Evolutionary conservation across 2,888 invertebrate species (phyloP), one percentile per base, ranked within the genome.

Genomic region (Chaetogeoica ovagalla): DNA sequence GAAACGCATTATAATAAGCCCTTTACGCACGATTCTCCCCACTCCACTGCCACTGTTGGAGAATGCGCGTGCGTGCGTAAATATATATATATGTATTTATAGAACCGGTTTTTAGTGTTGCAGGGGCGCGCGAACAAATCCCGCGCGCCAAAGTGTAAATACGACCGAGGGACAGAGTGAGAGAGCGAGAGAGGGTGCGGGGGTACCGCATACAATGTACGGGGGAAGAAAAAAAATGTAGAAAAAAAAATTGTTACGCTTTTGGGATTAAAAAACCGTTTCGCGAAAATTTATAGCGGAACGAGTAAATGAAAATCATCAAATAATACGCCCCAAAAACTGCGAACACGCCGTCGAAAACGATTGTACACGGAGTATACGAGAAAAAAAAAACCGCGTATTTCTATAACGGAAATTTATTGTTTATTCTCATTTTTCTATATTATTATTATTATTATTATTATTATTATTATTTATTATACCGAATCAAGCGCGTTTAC

Each of bases 1-100:
- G 0, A 5, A 23, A 13, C 48, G 48, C 63, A 63, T 79, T 79
- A 79, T 79, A 79, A 71, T 71, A 79, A 79, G 70, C 79, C 71
- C 79, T 79, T 79, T 79, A 65, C 71, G 63, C 68, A 62, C 77
- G 63, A 79, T 70, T 70, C 71, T 43, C 79, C 63, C 71, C 63
- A 63, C 37, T 4, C 30, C 30, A 4, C 30, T 4, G 4, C 30
- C 30, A 30, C 30, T 30, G 4, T 4, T 30, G 71, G 57, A 76
- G 59, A 68, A 76, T 76, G 68, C 75, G 65, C 21, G 57, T 43
- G 15, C n/a, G 39, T 37, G 8, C 2, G 15, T n/a, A n/a, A 48
- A 21, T 68, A n/a, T 48, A 68, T 48, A 43, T 4, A 37, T 43
- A 21, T 68, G 13, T 48, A 48, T 21, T 43, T 23, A 23, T 37